A percentile compares a stretch with the other conserved stretches of the same genome.
Evolutionary conservation across 2,888 invertebrate genomes (phyloP).

Genomic region (Drosophila bunnanda): DNA sequence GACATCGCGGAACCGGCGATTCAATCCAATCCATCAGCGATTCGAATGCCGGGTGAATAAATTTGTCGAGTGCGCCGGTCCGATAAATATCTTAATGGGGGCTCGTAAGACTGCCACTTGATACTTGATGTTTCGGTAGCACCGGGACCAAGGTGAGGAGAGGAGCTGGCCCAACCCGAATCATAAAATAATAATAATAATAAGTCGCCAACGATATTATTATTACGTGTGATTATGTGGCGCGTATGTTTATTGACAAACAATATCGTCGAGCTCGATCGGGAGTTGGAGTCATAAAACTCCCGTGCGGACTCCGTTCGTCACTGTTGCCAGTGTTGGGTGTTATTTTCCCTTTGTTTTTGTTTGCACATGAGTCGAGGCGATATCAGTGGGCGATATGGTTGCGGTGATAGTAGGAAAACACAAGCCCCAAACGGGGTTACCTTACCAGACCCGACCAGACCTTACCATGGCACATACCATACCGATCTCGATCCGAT

Average conservation of each 20-base stretch:
- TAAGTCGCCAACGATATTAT: conserved; percentile 59
- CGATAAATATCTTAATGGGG: conserved; percentile 47
- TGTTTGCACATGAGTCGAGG: conserved; percentile 34
- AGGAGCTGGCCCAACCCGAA: conserved; percentile 11
- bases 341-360: conserved; percentile 19
- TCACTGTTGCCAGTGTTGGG: conserved; percentile 1
- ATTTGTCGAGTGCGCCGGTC: conserved; percentile 22
- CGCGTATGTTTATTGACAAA: conserved; percentile 78
- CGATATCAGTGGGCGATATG: conserved; percentile 23
- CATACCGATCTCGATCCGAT: not conserved
- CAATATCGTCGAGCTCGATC: conserved; percentile 52
- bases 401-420: conserved; percentile 52
- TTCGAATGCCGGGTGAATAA: conserved; percentile 18
- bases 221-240: conserved; percentile 74
- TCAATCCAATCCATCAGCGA: conserved; percentile 31
- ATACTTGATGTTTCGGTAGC: conserved; percentile 31
- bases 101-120: conserved; percentile 31
- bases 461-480: not conserved
- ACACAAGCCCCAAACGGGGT: conserved; percentile 33
- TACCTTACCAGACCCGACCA: not conserved
- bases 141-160: conserved; percentile 25
- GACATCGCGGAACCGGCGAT: conserved; percentile 23
- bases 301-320: conserved; percentile 40
- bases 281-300: conserved; percentile 49
- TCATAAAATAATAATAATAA: conserved; percentile 55